Conservation (phyloP, 2,797 vertebrate species). For the Notolepis coatsorum region DNA sequence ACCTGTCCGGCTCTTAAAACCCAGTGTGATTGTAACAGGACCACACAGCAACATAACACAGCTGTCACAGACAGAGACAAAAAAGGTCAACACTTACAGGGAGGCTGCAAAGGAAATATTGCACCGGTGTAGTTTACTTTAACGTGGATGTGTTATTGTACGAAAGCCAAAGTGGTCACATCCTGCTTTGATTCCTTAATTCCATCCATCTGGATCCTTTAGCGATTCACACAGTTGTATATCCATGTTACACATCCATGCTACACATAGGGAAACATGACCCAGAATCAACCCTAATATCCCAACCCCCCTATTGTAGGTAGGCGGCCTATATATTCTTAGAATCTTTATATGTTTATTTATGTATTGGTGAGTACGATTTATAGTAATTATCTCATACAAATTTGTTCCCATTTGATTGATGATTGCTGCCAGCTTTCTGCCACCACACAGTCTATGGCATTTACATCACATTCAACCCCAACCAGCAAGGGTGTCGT, state of each 20-base stretch:
- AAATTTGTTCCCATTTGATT: too few species aligned
- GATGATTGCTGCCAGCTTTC: too few species aligned
- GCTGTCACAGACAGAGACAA: constrained; percentile 18
- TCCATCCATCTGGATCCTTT: constrained; percentile 63
- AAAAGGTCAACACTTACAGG: not conserved
- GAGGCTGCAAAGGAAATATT: constrained; percentile 37
- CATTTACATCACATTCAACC: too few species aligned
- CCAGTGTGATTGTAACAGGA: constrained; percentile 2
- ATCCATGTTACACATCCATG: constrained; percentile 24
- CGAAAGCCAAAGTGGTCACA: constrained; percentile 57
- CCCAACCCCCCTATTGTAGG: constrained; percentile 8
- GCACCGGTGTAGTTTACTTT: constrained; percentile 51
- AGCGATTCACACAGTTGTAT: constrained; percentile 38
- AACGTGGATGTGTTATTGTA: constrained; percentile 53
- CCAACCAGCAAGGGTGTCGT: not conserved
- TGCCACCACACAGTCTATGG: too few species aligned
- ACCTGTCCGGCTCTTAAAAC: constrained; percentile 8
- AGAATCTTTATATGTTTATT: too few species aligned
- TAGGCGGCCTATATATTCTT: too few species aligned
- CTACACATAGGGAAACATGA: constrained; percentile 18
- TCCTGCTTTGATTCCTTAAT: constrained; percentile 66
- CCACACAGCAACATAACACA: constrained; percentile 23
- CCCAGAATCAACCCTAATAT: constrained; percentile 3
- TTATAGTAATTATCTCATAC: too few species aligned
- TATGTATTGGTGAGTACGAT: too few species aligned